These are phyloP conservation scores for Hyla sarda DNA, from an alignment of 2,113 vertebrate species.

Conservation along the genomic window DNA sequence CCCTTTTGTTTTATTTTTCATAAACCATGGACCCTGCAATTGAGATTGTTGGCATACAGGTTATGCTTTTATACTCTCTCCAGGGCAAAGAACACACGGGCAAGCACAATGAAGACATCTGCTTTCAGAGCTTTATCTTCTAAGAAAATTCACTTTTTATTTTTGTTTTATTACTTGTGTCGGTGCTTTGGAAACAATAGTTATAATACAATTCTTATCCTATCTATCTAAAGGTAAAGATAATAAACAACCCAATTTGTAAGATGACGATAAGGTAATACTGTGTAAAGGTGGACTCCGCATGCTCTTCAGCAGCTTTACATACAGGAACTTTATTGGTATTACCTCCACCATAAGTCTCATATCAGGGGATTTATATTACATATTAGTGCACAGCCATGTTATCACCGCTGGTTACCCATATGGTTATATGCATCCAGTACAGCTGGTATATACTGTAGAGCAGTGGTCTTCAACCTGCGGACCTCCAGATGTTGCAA, in stretches of 20 bases:
- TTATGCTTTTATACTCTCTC: not conserved
- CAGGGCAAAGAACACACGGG: not conserved
- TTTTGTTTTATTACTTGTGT: not conserved
- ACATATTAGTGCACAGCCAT: not conserved
- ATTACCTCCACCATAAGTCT: not conserved
- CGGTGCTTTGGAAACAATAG: conserved; percentile 2
- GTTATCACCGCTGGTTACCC: no score
- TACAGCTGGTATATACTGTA: no score
- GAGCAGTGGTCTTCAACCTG: no score
- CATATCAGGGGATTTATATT: not conserved
- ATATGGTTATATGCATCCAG: no score
- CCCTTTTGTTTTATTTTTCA: not conserved
- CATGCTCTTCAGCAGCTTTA: not conserved
- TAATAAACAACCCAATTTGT: not conserved
- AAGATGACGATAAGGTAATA: not conserved
- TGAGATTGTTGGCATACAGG: not conserved
- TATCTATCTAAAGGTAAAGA: not conserved
- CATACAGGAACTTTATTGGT: not conserved
- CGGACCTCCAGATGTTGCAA: no score
- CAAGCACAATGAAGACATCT: not conserved
- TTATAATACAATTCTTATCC: not conserved
- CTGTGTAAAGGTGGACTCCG: not conserved
- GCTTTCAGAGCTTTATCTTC: not conserved
- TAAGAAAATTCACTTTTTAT: not conserved
- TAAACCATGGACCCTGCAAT: not conserved